Base-by-base conservation (phyloP, 2,797 vertebrate genomes). In the Botia almorhae region DNA sequence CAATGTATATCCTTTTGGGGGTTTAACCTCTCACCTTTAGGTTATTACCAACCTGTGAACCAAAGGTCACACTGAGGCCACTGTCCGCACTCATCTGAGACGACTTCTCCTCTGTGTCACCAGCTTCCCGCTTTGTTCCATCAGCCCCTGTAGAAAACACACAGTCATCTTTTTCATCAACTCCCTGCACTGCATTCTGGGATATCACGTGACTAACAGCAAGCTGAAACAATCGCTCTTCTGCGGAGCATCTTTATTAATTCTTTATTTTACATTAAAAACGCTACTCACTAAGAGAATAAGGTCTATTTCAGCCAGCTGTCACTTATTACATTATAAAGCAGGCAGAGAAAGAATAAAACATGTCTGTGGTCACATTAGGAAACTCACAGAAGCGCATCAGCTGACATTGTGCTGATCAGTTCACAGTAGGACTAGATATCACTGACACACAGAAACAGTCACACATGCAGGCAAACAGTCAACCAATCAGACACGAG, bases 61-160 rank as follows among this genome's bases (percentile, higher is more conserved):
- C 94, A 48, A 96, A 98, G 0, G 95, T 94, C 82, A 97, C 94
- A 82, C 97, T 97, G 87, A 99, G 93, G 11, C 97, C 97, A 51
- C 97, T 99, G 85, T 99, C 97, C 17, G 97, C 96, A 85, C 98
- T 99, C 83, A 99, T 96, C 91, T 98, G 97, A 5, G 97, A 98
- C 71, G 96, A 98, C 87, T 98, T 99, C 92, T 99, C 97, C 73
- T 98, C 97, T 0, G 95, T 96, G 81, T 99, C 97, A 0, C 94
- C 82, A 73, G 89, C 86, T 71, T 86, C 92, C 43, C 92, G 96
- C 90, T 96, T 98, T 70, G 89, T 87, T 67, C 91, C 93, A 76
- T 98, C 97, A 1, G 94, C 92, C 85, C 96, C 98, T 99, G 93
- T 19, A 80, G 87, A 82, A 88, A 73, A 91, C 19, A 90, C 8